Conservation (phyloP, 2,797 vertebrate species). For the Bradypodion ventrale region DNA sequence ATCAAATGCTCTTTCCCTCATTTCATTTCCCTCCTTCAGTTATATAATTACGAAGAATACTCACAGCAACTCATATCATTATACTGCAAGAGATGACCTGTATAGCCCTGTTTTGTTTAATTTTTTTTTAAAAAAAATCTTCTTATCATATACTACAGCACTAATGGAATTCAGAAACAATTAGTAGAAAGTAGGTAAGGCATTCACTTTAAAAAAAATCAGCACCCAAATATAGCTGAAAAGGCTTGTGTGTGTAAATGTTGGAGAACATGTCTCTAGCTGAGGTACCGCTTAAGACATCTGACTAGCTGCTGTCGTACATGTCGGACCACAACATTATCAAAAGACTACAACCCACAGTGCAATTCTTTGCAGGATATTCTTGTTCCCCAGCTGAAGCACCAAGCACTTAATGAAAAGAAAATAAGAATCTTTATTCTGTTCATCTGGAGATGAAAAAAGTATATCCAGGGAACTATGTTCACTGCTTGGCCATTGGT, state of each 20-base stretch:
- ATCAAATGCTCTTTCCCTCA: constrained; percentile 54
- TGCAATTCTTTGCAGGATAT: constrained; percentile 52
- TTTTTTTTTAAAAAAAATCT: constrained; percentile 35
- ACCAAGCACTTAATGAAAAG: constrained; percentile 43
- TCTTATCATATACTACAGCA: constrained; percentile 74
- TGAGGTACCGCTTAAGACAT: constrained; percentile 54
- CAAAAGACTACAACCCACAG: too few species aligned
- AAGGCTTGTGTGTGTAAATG: constrained; percentile 59
- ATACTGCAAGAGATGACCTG: constrained; percentile 72
- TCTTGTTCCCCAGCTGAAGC: constrained; percentile 51
- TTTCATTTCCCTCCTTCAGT: constrained; percentile 50
- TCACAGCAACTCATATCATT: constrained; percentile 67
- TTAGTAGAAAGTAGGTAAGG: constrained; percentile 87
- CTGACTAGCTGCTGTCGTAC: constrained; percentile 11
- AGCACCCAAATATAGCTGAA: constrained; percentile 84
- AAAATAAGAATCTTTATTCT: constrained; percentile 16
- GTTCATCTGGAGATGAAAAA: constrained; percentile 50
- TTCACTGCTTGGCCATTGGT: constrained; percentile 46
- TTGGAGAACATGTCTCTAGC: constrained; percentile 50
- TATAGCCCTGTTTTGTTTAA: constrained; percentile 78
- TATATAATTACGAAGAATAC: constrained; percentile 75
- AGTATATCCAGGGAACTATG: constrained; percentile 59
- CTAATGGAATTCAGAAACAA: constrained; percentile 68
- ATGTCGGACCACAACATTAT: constrained; percentile 33
- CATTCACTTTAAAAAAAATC: constrained; percentile 83